Conservation (phyloP, 2,113 vertebrate species). For the Neolamprologus sp. region DNA sequence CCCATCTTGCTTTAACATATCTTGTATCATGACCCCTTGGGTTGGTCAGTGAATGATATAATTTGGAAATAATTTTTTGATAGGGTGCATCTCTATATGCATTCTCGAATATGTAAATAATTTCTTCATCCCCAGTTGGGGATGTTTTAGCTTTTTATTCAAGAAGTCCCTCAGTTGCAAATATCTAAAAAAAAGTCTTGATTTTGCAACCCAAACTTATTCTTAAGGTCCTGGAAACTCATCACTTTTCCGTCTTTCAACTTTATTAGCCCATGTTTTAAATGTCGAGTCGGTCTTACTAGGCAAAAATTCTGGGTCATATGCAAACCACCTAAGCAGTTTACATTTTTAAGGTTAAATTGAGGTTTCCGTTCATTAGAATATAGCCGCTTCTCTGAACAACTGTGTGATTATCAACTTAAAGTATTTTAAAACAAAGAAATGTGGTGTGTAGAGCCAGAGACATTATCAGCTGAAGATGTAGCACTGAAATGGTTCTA, state of each 20-base stretch:
- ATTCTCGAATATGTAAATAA: not conserved
- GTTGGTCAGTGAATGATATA: rapidly evolving
- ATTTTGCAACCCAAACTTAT: not conserved
- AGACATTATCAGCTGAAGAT: not conserved
- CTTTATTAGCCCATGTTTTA: not conserved
- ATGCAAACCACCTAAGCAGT: not conserved
- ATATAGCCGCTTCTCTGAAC: not conserved
- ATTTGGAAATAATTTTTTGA: not conserved
- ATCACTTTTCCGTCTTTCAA: not conserved
- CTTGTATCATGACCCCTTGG: not conserved
- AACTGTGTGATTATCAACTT: not conserved
- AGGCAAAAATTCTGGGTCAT: not conserved
- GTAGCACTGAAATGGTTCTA: not conserved
- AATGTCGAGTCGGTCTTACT: not conserved
- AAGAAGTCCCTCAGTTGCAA: not conserved
- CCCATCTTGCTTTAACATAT: not conserved
- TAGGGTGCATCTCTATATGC: not conserved
- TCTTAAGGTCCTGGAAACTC: not conserved
- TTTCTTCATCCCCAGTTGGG: not conserved
- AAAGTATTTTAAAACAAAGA: not conserved
- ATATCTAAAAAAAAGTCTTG: not conserved
- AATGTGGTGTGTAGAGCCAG: not conserved
- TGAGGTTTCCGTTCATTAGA: not conserved
- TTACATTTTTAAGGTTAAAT: not conserved
- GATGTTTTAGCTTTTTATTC: not conserved